Conservation (phyloP, 2,888 invertebrate species). For the Strigamia maritima region DNA sequence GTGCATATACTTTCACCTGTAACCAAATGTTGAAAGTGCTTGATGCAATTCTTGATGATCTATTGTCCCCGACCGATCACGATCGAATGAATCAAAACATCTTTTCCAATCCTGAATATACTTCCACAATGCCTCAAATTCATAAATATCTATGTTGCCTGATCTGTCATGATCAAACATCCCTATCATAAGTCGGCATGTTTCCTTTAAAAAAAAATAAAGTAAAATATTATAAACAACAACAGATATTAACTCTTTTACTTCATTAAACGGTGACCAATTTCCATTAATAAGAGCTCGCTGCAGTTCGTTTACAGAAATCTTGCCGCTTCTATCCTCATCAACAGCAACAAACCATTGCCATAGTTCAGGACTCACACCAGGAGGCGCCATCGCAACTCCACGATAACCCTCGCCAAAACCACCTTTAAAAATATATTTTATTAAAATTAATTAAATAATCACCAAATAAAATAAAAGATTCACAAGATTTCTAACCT, state of each 20-base stretch:
- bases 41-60: constrained; percentile 49
- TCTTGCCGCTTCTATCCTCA: constrained; percentile 47
- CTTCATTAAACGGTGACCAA: constrained; percentile 52
- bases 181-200: constrained; percentile 53
- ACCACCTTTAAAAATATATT: neutral
- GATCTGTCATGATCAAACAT: constrained; percentile 53
- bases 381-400: constrained; percentile 41
- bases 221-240: too few relatives aligned
- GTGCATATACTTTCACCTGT: too few relatives aligned
- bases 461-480: neutral
- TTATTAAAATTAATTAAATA: neutral
- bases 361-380: constrained; percentile 49
- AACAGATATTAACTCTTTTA: neutral
- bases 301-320: constrained; percentile 50
- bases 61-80: constrained; percentile 52
- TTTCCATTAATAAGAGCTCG: constrained; percentile 52
- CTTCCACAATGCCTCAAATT: constrained; percentile 53
- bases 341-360: constrained; percentile 50
- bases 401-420: neutral
- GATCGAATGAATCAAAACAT: constrained; percentile 53
- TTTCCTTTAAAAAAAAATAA: constrained; percentile 45
- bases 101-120: constrained; percentile 54
- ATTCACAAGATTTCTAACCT: too few relatives aligned
- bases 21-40: constrained; percentile 53
- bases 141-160: constrained; percentile 52